These are phyloP conservation scores for Noturus placidus DNA, from an alignment of 2,113 vertebrate genomes.

Conservation along the genomic window DNA sequence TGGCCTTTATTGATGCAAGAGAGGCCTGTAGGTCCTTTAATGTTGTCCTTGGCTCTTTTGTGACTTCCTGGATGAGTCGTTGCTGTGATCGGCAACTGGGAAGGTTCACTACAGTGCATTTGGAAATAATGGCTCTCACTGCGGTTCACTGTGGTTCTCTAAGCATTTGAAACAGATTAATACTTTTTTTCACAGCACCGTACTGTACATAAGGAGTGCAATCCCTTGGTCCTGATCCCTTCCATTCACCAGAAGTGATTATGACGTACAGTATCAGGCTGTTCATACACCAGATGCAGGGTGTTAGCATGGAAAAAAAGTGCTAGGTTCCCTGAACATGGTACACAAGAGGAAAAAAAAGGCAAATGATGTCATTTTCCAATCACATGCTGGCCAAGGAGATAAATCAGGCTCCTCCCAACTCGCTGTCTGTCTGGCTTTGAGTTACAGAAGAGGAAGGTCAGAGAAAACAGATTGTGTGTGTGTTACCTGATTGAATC, in stretches of 20 bases:
- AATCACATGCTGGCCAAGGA: constrained; percentile 14
- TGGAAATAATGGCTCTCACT: too few relatives aligned
- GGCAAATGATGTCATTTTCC: constrained; percentile 36
- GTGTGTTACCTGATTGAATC: constrained; percentile 94
- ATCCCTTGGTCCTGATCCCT: constrained; percentile 1
- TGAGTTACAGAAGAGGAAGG: background rate
- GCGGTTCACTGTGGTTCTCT: too few relatives aligned
- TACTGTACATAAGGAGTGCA: background rate
- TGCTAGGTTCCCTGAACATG: constrained; percentile 3
- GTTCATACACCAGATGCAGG: background rate
- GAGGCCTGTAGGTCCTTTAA: too few relatives aligned
- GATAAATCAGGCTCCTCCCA: constrained; percentile 33
- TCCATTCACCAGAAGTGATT: background rate
- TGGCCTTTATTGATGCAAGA: too few relatives aligned
- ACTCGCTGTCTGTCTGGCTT: constrained; percentile 3
- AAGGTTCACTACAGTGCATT: too few relatives aligned
- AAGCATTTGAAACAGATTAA: too few relatives aligned
- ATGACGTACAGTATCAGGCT: background rate
- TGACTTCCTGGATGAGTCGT: too few relatives aligned
- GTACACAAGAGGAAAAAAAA: background rate
- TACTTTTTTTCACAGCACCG: too few relatives aligned
- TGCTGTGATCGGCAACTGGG: too few relatives aligned
- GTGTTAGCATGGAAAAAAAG: constrained; percentile 6
- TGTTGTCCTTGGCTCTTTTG: too few relatives aligned
- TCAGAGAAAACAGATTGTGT: background rate